Conservation (phyloP, 2,797 vertebrate species). For the Limnodromus scolopaceus region DNA sequence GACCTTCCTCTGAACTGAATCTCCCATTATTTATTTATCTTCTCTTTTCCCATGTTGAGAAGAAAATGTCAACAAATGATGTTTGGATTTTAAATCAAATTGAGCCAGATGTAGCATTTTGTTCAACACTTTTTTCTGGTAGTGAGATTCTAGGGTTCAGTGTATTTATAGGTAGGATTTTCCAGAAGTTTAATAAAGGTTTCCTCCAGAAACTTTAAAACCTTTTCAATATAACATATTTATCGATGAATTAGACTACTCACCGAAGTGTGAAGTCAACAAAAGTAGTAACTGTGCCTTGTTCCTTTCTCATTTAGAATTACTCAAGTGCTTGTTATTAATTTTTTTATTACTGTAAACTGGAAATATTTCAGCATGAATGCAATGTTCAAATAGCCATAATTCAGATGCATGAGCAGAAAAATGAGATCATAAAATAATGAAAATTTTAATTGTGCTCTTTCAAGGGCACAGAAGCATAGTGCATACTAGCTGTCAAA, state of each 20-base stretch:
- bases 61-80: background rate
- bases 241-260: background rate
- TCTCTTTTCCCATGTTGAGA: background rate
- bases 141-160: background rate
- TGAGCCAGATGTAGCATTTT: background rate
- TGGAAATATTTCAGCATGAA: background rate
- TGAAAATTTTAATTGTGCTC: background rate
- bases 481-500: background rate
- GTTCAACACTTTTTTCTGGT: background rate
- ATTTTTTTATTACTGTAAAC: background rate
- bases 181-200: background rate
- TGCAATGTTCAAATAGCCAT: background rate
- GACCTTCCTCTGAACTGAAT: background rate
- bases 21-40: background rate
- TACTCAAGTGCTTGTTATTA: background rate
- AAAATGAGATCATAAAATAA: background rate
- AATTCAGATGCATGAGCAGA: background rate
- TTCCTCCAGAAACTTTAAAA: background rate
- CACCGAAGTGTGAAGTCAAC: background rate
- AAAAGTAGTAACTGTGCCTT: background rate
- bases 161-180: background rate
- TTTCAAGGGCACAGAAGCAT: background rate
- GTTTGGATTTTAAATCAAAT: background rate
- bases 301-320: background rate
- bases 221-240: background rate